Evolutionary conservation across 2,888 invertebrate genomes (phyloP).

Genomic region (Microctonus hyperodae): DNA sequence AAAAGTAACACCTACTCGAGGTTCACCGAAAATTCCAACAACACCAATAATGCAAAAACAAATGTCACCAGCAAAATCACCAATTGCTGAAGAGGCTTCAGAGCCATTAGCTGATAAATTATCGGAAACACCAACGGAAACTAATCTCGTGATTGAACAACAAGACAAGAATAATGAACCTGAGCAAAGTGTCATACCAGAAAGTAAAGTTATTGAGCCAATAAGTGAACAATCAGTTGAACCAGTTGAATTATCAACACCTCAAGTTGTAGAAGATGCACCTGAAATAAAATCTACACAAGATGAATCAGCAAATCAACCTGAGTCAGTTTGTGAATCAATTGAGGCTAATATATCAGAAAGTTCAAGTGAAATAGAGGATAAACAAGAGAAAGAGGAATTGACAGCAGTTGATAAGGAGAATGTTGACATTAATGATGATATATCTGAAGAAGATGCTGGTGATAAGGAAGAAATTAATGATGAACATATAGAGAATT

Average conservation of each 20-base stretch:
- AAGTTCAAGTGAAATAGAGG: constrained; percentile 5
- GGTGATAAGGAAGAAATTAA: constrained; percentile 20
- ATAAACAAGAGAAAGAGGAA: background rate
- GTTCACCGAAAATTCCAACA: constrained; percentile 35
- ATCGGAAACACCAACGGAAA: background rate
- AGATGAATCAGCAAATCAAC: constrained; percentile 9
- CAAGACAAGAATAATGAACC: constrained; percentile 16
- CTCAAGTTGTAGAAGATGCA: constrained; percentile 38
- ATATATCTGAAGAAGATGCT: background rate
- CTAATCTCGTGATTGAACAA: background rate
- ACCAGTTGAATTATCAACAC: constrained; percentile 18
- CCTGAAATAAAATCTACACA: constrained; percentile 4
- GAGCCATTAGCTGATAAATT: background rate
- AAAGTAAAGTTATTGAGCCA: constrained; percentile 3
- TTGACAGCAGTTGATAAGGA: background rate
- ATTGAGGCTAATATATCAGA: constrained; percentile 9
- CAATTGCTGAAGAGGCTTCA: constrained; percentile 32
- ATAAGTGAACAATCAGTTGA: constrained; percentile 16
- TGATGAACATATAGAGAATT: constrained; percentile 41
- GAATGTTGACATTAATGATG: constrained; percentile 17
- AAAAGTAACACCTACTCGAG: constrained; percentile 36
- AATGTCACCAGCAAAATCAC: constrained; percentile 39
- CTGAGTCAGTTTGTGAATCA: constrained; percentile 3
- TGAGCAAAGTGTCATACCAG: background rate
- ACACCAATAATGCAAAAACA: constrained; percentile 32